Percentiles rank a stretch among this genome's conserved stretches.
Evolutionary conservation across 2,888 invertebrate genomes (phyloP).

Genomic region (Cheilosia pagana): DNA sequence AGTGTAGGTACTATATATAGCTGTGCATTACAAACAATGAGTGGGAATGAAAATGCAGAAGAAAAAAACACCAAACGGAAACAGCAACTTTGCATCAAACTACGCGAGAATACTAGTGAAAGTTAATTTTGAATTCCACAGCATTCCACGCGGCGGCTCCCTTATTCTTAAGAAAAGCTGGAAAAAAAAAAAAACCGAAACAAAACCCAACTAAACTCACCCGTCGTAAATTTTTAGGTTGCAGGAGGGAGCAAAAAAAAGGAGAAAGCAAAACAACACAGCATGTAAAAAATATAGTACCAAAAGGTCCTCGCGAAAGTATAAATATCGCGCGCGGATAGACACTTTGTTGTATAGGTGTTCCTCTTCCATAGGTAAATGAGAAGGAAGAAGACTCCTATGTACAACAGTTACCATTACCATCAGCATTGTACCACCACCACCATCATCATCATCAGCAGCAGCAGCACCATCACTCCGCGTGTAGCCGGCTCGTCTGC

Average conservation of each 20-base stretch:
- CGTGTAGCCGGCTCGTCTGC: conserved; percentile 74
- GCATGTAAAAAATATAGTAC: conserved; percentile 37
- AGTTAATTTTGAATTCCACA: conserved; percentile 72
- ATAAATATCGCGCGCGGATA: conserved; percentile 70
- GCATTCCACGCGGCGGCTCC: conserved; percentile 69
- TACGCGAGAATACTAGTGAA: conserved; percentile 71
- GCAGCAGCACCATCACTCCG: conserved; percentile 33
- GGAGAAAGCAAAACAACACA: conserved; percentile 18
- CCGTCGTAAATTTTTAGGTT: conserved; percentile 54
- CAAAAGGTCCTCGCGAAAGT: conserved; percentile 74
- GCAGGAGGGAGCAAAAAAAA: conserved; percentile 52
- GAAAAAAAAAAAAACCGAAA: conserved; percentile 26
- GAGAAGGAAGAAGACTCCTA: conserved; percentile 59
- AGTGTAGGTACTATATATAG: conserved; percentile 38
- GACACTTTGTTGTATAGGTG: conserved; percentile 74
- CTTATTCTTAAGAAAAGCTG: conserved; percentile 67
- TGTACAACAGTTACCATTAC: conserved; percentile 59
- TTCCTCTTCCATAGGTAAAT: conserved; percentile 66
- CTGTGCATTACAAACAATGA: conserved; percentile 69
- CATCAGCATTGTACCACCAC: conserved; percentile 34
- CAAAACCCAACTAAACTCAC: conserved; percentile 29
- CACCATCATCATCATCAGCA: conserved; percentile 38
- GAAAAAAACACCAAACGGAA: conserved; percentile 20
- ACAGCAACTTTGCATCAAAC: conserved; percentile 71
- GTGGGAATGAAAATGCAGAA: conserved; percentile 57